Base-by-base conservation (phyloP, 2,113 vertebrate species). In the Pelodiscus sinensis region DNA sequence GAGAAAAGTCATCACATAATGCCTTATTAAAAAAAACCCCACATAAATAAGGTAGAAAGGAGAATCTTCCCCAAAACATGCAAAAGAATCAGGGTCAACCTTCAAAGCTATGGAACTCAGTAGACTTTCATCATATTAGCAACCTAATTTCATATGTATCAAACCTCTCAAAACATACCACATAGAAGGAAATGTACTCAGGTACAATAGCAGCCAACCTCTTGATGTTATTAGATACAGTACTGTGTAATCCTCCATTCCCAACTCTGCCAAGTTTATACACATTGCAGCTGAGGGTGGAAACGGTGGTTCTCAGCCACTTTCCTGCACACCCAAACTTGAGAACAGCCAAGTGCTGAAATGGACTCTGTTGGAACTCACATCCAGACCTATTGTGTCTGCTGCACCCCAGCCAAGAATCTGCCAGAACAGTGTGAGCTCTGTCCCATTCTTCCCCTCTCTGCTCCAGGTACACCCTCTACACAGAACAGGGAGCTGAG, bases 201-300 rank as follows among this genome's bases (percentile, higher is more conserved):
- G 89, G 73, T 95, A 91, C 88, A 80, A 77, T 81, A 91, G 62
- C 35, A 93, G 58, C 92, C 79, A 9, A 96, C 29, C 85, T 94
- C 38, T 65, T 85, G 62, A 80, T 25, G 25, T 3, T 78, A 25
- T 2, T 79, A 25, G 54, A 27, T 82, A 50, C 27, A 8, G 19
- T 44, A 16, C 19, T 85, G 73, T 0, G 4, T 54, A 21, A 88
- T 89, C 7, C 16, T 6, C 1, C 77, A 9, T 35, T 56, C 84
- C 68, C 21, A 56, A 27, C 60, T 81, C 71, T 62, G 31, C 2
- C 25, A 85, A 25, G 16, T 18, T 73, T 75, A 19, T 2, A 73
- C 1, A 1, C 4, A 57, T 3, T 62, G 18, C 7, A 19, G 71
- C 29, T 24, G 9, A 90, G 5, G 3, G 52, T 10, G 9, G 55